These are phyloP conservation scores for Dendrophyllia cribrosa DNA, from an alignment of 64 coral and sea anemone genomes.

Conservation along the genomic window DNA sequence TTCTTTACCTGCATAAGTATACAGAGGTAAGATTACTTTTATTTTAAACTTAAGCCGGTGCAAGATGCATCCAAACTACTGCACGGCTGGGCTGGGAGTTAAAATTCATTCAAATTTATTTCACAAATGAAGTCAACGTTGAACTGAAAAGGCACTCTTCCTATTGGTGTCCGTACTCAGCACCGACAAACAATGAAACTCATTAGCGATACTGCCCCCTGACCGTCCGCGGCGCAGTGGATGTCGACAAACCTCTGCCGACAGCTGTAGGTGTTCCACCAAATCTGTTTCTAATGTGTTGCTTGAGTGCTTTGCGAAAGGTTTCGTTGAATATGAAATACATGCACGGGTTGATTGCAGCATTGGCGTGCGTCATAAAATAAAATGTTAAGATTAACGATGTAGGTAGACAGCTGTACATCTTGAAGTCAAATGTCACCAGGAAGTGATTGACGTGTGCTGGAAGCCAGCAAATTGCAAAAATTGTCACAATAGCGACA, in stretches of 20 bases:
- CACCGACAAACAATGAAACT: too few species aligned
- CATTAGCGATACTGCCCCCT: not conserved
- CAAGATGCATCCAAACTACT: too few species aligned
- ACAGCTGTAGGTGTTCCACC: not conserved
- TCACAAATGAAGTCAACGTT: too few species aligned
- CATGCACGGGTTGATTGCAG: conserved; percentile 43
- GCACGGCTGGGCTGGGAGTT: too few species aligned
- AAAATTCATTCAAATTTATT: too few species aligned
- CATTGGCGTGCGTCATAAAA: conserved; percentile 48
- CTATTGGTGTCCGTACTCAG: too few species aligned
- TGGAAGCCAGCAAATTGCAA: conserved; percentile 67
- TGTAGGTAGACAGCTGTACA: conserved; percentile 14
- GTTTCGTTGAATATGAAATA: conserved; percentile 56
- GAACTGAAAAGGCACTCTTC: too few species aligned
- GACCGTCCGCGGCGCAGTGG: not conserved
- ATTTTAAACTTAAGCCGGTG: too few species aligned
- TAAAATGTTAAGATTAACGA: conserved; percentile 17
- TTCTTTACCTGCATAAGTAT: too few species aligned
- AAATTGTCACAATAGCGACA: conserved; percentile 42
- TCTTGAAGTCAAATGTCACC: conserved; percentile 27
- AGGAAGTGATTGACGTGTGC: conserved; percentile 67
- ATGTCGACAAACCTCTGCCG: not conserved
- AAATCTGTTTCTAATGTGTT: not conserved
- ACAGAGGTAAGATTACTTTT: too few species aligned
- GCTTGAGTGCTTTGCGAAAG: conserved; percentile 33